These are phyloP conservation scores for Catocala nupta DNA, from an alignment of 2,888 invertebrate genomes.

Conservation along the genomic window DNA sequence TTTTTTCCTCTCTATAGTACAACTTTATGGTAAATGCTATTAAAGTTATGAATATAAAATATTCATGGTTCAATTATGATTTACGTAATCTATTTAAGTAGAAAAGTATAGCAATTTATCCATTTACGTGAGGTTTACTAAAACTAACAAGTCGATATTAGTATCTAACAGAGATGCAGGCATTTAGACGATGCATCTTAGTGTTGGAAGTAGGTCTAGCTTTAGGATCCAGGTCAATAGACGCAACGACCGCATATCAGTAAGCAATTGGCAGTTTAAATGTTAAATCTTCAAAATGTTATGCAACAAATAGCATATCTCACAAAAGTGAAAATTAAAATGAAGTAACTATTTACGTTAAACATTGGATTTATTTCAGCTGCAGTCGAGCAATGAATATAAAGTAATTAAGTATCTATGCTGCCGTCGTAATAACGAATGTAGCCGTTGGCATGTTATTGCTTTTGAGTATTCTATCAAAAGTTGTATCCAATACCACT, in stretches of 20 bases:
- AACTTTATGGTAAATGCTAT: no score
- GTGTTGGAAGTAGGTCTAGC: slow-evolving; percentile 48
- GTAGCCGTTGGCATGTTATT: background rate
- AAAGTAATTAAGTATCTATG: slow-evolving; percentile 9
- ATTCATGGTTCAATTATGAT: no score
- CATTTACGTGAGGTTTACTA: no score
- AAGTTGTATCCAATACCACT: background rate
- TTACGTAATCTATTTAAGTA: no score
- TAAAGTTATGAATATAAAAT: no score
- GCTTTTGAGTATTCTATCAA: background rate
- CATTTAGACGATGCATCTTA: slow-evolving; percentile 16
- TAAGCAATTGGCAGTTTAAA: slow-evolving; percentile 63
- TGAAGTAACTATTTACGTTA: slow-evolving; percentile 18
- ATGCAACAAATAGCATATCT: slow-evolving; percentile 61
- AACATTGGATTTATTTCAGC: slow-evolving; percentile 23
- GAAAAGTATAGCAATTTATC: no score
- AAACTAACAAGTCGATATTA: no score
- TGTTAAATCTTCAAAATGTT: slow-evolving; percentile 67
- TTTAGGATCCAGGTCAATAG: slow-evolving; percentile 59
- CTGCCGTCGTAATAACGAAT: background rate
- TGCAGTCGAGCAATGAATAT: slow-evolving; percentile 13
- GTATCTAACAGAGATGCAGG: background rate
- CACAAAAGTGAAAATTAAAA: slow-evolving; percentile 60
- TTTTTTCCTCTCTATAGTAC: no score
- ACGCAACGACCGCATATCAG: slow-evolving; percentile 64